Evolutionary conservation across 2,113 vertebrate genomes (phyloP).

Genomic region (Nesogale talazaci): DNA sequence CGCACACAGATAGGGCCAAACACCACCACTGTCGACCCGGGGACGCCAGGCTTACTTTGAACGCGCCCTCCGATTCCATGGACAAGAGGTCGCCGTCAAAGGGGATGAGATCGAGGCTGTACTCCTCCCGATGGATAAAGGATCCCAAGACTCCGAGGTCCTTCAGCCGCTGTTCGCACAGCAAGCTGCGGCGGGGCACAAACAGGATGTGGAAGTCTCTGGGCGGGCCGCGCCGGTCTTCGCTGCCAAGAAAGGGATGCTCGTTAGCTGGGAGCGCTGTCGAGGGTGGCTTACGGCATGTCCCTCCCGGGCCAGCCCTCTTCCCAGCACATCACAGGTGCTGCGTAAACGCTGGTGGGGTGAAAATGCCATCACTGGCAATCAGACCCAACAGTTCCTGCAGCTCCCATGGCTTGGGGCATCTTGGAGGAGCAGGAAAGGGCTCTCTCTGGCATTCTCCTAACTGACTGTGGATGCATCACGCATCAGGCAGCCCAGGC

Average conservation of each 20-base stretch:
- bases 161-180: constrained; percentile 97
- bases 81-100: constrained; percentile 97
- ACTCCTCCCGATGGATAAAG: constrained; percentile 95
- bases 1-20: neutral
- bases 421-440: neutral
- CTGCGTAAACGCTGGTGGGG: neutral
- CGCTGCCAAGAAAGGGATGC: constrained; percentile 84
- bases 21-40: neutral
- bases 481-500: neutral
- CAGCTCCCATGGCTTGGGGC: neutral
- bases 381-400: neutral
- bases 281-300: too few relatives aligned
- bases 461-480: neutral
- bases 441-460: neutral
- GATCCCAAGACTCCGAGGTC: constrained; percentile 94
- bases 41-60: constrained; percentile 86
- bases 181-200: constrained; percentile 94
- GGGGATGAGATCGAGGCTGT: constrained; percentile 96
- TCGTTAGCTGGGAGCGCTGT: neutral
- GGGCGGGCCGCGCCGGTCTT: constrained; percentile 91
- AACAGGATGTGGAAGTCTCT: constrained; percentile 98
- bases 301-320: too few relatives aligned
- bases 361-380: neutral
- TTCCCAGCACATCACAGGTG: neutral
- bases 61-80: constrained; percentile 97